These are phyloP conservation scores for Listrodromus nycthemerus DNA, from an alignment of 2,888 invertebrate genomes.

Conservation along the genomic window DNA sequence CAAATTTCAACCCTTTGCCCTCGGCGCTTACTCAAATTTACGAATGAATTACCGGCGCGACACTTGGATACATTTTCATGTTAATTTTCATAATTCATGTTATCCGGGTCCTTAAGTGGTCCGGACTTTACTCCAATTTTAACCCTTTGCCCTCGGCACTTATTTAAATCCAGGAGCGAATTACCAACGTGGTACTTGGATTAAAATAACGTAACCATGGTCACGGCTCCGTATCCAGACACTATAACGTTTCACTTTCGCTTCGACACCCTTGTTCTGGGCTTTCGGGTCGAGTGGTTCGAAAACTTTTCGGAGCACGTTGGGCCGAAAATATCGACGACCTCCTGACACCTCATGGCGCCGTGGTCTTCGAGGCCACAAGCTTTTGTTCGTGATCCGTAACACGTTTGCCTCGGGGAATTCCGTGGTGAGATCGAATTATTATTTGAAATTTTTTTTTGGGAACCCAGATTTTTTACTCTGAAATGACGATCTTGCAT, in stretches of 20 bases:
- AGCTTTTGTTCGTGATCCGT: slow-evolving; percentile 72
- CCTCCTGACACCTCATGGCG: slow-evolving; percentile 59
- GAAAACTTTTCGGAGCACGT: background rate
- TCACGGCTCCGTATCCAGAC: slow-evolving; percentile 1
- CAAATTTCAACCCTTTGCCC: slow-evolving; percentile 75
- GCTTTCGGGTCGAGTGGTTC: background rate
- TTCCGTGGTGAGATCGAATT: slow-evolving; percentile 1
- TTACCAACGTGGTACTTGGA: background rate
- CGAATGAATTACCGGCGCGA: background rate
- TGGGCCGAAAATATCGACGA: slow-evolving; percentile 17
- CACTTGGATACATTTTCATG: no score
- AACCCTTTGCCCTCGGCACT: slow-evolving; percentile 70
- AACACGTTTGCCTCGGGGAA: slow-evolving; percentile 31
- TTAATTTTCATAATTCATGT: no score
- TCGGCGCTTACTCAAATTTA: slow-evolving; percentile 16
- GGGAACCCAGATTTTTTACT: background rate
- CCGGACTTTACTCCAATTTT: slow-evolving; percentile 76
- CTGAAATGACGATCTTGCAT: no score
- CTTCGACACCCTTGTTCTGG: slow-evolving; percentile 16
- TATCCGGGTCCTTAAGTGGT: slow-evolving; percentile 75
- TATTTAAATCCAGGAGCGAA: slow-evolving; percentile 11
- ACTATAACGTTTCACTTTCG: background rate
- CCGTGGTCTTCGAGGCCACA: slow-evolving; percentile 70
- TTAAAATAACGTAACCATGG: slow-evolving; percentile 14
- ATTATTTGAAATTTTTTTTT: background rate